Percentiles rank a stretch among this genome's conserved stretches.
Evolutionary conservation across 2,888 invertebrate genomes (phyloP).

Genomic region (Dyspetes luteomarginatus): DNA sequence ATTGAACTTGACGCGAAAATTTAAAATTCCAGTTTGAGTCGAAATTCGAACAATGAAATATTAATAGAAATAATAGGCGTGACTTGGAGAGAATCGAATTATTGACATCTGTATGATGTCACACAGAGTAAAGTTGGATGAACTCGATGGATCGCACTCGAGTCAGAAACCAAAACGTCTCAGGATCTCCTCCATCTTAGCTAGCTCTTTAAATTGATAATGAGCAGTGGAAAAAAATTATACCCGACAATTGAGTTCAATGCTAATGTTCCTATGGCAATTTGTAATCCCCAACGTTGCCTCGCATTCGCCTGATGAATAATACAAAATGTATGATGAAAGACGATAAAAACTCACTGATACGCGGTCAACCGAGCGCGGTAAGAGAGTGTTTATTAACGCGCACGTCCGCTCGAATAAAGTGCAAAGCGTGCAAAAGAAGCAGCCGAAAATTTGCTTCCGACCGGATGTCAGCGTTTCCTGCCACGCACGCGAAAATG

Average conservation of each 20-base stretch:
- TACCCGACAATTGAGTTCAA: background rate
- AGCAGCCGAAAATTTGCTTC: constrained; percentile 52
- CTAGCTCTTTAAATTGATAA: constrained; percentile 8
- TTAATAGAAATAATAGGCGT: too few species aligned
- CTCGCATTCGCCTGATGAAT: constrained; percentile 9
- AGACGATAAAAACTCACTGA: constrained; percentile 48
- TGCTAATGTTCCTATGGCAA: constrained; percentile 1
- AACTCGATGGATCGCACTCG: too few species aligned
- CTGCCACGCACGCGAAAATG: constrained; percentile 62
- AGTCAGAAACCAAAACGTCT: constrained; percentile 16
- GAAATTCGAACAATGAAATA: background rate
- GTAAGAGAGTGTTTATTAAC: constrained; percentile 53
- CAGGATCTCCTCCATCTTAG: background rate
- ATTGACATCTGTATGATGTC: too few species aligned
- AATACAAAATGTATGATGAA: constrained; percentile 15
- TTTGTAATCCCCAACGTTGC: constrained; percentile 16
- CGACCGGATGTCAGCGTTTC: constrained; percentile 64
- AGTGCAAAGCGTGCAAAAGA: constrained; percentile 42
- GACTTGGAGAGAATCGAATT: too few species aligned
- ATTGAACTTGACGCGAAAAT: too few species aligned
- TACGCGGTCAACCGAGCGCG: constrained; percentile 29
- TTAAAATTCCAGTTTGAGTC: background rate
- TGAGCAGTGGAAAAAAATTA: constrained; percentile 1
- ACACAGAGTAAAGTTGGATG: too few species aligned
- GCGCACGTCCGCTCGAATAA: constrained; percentile 36